phyloP scores from a whole-genome alignment of 2,113 vertebrate genomes.

The Hippocampus abdominalis region DNA sequence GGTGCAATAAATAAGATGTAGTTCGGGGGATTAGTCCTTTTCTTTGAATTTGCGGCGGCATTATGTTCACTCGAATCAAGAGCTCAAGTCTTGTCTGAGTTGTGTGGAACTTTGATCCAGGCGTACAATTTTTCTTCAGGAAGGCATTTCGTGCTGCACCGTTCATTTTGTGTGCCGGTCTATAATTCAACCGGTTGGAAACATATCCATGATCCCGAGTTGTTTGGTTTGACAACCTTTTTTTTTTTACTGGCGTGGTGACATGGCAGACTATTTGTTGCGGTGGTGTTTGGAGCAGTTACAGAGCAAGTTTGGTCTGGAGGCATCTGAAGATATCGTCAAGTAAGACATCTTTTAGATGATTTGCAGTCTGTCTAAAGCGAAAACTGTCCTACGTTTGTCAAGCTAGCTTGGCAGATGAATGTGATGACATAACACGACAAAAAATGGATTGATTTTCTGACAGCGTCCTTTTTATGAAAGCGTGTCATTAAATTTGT shows the following conservation, averaged over 20 bases:
- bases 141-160: background rate
- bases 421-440: background rate
- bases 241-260: too few relatives aligned
- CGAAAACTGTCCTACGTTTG: background rate
- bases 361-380: background rate
- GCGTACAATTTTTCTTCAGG: constrained; percentile 1
- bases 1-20: background rate
- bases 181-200: constrained; percentile 47
- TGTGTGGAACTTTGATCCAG: background rate
- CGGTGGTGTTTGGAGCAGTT: constrained; percentile 84
- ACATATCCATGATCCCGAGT: background rate
- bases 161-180: constrained; percentile 11
- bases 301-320: constrained; percentile 79
- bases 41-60: background rate
- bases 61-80: background rate
- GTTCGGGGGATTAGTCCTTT: background rate
- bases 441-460: background rate
- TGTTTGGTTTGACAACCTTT: background rate
- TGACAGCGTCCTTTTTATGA: background rate
- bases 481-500: background rate
- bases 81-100: background rate
- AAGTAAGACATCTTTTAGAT: constrained; percentile 70
- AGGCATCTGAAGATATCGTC: constrained; percentile 87
- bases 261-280: constrained; percentile 68
- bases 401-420: background rate